These are phyloP conservation scores for Nixonia krombeini DNA, from an alignment of 1,140 invertebrate genomes.

Conservation along the genomic window DNA sequence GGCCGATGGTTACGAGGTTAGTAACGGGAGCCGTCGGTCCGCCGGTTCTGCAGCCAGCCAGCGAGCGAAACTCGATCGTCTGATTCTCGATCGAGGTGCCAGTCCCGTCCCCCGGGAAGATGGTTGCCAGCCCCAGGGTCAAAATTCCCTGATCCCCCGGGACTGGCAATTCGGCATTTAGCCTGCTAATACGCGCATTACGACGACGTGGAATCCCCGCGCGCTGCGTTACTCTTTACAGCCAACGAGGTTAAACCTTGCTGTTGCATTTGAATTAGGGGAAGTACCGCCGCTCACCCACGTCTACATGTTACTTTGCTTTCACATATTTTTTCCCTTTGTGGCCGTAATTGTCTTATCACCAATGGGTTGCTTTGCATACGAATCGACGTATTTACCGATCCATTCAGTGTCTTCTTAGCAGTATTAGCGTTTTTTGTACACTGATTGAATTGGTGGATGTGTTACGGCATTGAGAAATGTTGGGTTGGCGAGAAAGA, in stretches of 20 bases:
- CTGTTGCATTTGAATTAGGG: slow-evolving; percentile 36
- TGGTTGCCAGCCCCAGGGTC: slow-evolving; percentile 50
- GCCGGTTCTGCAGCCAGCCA: slow-evolving; percentile 46
- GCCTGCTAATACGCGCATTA: slow-evolving; percentile 58
- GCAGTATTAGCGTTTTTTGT: too few relatives aligned
- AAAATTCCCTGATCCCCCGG: slow-evolving; percentile 53
- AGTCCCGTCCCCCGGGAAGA: slow-evolving; percentile 60
- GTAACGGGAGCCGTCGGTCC: slow-evolving; percentile 45
- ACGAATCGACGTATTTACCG: background rate
- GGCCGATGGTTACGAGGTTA: slow-evolving; percentile 51
- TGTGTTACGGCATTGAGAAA: too few relatives aligned
- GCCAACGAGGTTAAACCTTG: slow-evolving; percentile 46
- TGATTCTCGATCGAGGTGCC: slow-evolving; percentile 58
- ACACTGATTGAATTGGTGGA: too few relatives aligned
- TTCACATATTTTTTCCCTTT: slow-evolving; percentile 32
- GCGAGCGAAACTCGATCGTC: slow-evolving; percentile 58
- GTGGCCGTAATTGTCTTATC: slow-evolving; percentile 32
- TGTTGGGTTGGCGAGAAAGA: too few relatives aligned
- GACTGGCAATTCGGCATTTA: slow-evolving; percentile 55
- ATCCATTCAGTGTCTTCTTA: too few relatives aligned
- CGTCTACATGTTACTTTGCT: slow-evolving; percentile 19
- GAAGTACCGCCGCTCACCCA: slow-evolving; percentile 9
- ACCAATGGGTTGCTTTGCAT: slow-evolving; percentile 13
- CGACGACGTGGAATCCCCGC: slow-evolving; percentile 24
- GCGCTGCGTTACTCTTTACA: slow-evolving; percentile 45